Conservation (phyloP, 2,888 invertebrate genomes). For the Ichneumon xanthorius region DNA sequence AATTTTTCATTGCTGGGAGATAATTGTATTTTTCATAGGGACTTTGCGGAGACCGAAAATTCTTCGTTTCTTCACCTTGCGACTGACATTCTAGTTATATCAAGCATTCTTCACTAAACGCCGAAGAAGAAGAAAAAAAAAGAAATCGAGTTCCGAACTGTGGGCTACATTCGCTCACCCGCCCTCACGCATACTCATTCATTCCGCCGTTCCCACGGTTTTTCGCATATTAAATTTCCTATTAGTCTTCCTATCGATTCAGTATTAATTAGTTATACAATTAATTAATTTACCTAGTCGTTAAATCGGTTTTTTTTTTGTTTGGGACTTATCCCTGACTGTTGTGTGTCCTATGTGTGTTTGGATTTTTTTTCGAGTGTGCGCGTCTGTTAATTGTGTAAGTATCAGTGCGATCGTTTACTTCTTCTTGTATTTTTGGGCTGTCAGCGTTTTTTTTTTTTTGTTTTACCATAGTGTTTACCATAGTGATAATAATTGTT, state of each 20-base stretch:
- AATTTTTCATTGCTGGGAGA: background rate
- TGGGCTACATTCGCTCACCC: constrained; percentile 68
- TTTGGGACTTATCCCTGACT: constrained; percentile 50
- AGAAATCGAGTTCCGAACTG: constrained; percentile 61
- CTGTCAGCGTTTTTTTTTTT: constrained; percentile 21
- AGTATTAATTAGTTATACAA: constrained; percentile 80
- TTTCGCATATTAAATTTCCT: constrained; percentile 78
- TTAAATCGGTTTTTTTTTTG: constrained; percentile 74
- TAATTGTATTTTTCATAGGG: background rate
- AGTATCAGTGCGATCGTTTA: constrained; percentile 31
- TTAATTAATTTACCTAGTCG: constrained; percentile 79
- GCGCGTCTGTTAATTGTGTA: constrained; percentile 41
- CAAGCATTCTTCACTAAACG: background rate
- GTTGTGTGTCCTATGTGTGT: constrained; percentile 43
- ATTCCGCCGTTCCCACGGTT: constrained; percentile 77
- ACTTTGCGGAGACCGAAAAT: background rate
- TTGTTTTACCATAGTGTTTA: constrained; percentile 30
- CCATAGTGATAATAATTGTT: constrained; percentile 58
- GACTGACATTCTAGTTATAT: background rate
- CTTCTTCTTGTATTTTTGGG: constrained; percentile 8
- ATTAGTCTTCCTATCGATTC: constrained; percentile 78
- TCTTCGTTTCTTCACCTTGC: background rate
- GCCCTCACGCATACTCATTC: constrained; percentile 74
- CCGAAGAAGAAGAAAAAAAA: background rate
- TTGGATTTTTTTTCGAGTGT: constrained; percentile 16